phyloP scores from a whole-genome alignment of 1,140 invertebrate species.

The Oncopodura yosiiana region DNA sequence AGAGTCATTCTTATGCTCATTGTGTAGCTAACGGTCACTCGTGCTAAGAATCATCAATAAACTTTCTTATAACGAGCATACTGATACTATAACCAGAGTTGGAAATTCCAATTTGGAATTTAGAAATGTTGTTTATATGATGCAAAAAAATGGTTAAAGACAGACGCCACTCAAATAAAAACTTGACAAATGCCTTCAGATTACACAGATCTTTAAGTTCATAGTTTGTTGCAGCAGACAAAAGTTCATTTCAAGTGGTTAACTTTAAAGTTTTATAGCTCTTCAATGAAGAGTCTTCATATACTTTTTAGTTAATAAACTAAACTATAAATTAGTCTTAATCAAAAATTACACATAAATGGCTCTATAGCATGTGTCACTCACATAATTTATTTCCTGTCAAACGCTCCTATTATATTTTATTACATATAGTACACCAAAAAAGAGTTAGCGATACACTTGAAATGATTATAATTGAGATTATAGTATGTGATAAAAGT shows the following conservation, averaged over 20 bases:
- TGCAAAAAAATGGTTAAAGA: no score
- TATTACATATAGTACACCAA: conserved; percentile 2
- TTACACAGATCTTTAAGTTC: no score
- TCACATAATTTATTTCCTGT: background rate
- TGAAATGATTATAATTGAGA: conserved; percentile 10
- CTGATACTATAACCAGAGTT: conserved; percentile 6
- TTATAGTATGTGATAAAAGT: conserved; percentile 13
- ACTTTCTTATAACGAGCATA: conserved; percentile 23
- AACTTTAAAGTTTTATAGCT: no score
- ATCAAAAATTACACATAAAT: background rate
- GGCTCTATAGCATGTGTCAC: background rate
- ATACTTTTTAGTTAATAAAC: background rate
- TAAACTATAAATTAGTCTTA: background rate
- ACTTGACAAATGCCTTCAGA: background rate
- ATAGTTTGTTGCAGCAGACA: no score
- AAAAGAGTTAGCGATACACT: background rate
- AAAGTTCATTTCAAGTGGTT: no score
- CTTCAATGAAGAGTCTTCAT: no score
- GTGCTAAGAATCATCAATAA: conserved; percentile 28
- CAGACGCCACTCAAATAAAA: conserved; percentile 4
- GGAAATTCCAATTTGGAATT: conserved; percentile 4
- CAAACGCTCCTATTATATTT: background rate
- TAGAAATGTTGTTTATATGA: no score
- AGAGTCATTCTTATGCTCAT: conserved; percentile 23
- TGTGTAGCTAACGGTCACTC: conserved; percentile 21